These are phyloP conservation scores for Volucella bombylans DNA, from an alignment of 2,888 invertebrate genomes.

Conservation along the genomic window DNA sequence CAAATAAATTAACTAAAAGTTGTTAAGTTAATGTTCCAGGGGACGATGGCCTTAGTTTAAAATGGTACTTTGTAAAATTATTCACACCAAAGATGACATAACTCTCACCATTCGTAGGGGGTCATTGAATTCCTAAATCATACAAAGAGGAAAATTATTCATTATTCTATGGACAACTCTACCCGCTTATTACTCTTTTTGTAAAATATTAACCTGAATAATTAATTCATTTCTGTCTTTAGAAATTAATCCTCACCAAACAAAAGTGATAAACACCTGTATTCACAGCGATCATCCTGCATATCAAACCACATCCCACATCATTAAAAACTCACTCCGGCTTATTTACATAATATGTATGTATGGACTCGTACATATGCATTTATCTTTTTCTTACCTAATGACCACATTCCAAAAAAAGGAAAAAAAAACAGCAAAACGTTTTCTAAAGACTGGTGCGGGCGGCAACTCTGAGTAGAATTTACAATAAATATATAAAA, in stretches of 20 bases:
- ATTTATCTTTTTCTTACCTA: not conserved
- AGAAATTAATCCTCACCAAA: constrained; percentile 26
- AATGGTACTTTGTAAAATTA: constrained; percentile 3
- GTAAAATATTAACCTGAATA: not conserved
- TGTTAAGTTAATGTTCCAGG: not conserved
- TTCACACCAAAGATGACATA: not conserved
- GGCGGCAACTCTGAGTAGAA: constrained; percentile 38
- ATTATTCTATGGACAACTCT: not conserved
- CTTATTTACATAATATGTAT: not conserved
- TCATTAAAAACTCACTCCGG: constrained; percentile 16
- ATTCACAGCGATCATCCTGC: constrained; percentile 60
- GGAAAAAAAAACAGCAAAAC: not conserved
- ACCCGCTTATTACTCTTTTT: constrained; percentile 6
- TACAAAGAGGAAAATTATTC: not conserved
- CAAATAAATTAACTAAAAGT: constrained; percentile 6
- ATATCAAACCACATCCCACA: constrained; percentile 45
- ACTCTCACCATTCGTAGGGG: constrained; percentile 2
- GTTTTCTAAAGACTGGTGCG: constrained; percentile 52
- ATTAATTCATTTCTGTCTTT: not conserved
- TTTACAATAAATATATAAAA: constrained; percentile 37
- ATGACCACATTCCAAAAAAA: constrained; percentile 10
- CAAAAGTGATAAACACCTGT: constrained; percentile 52
- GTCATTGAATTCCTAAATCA: constrained; percentile 29
- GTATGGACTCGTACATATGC: not conserved
- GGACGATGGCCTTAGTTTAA: not conserved